A percentile compares a stretch with the other conserved stretches of the same genome.
Conservation (phyloP, 37 sponge, comb jelly and placozoan genomes). For the Cliona cf. orientalis region DNA sequence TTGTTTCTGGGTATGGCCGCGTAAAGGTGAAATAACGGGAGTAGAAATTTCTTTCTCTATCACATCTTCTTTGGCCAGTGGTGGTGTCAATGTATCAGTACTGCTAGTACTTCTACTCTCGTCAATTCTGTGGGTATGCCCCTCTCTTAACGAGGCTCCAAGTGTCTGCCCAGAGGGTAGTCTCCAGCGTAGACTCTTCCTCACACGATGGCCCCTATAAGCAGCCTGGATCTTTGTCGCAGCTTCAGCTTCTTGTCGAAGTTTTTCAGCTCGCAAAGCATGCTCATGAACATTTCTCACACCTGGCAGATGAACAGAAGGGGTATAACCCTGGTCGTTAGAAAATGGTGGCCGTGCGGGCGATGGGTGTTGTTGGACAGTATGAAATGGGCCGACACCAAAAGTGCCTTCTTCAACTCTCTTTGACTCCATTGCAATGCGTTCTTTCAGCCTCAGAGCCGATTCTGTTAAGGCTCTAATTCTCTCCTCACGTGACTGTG, state of each 20-base stretch:
- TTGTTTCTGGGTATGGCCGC: neutral
- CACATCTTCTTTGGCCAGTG: neutral
- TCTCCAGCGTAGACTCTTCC: slow-evolving; percentile 34
- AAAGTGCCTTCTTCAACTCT: neutral
- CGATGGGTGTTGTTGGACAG: neutral
- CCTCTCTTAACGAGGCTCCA: slow-evolving; percentile 1
- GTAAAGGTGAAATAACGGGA: too few relatives aligned
- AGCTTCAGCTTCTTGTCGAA: slow-evolving; percentile 25
- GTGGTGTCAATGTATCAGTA: too few relatives aligned
- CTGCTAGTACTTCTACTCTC: slow-evolving; percentile 9
- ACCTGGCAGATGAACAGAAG: slow-evolving; percentile 37
- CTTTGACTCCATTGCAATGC: slow-evolving; percentile 39
- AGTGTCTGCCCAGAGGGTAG: slow-evolving; percentile 22
- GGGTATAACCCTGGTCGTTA: neutral
- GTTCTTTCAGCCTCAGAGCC: slow-evolving; percentile 59
- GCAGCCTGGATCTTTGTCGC: slow-evolving; percentile 70
- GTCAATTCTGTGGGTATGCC: too few relatives aligned
- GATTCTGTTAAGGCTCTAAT: slow-evolving; percentile 42
- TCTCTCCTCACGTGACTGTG: slow-evolving; percentile 30
- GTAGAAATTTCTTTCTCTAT: neutral
- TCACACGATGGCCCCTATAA: slow-evolving; percentile 62
- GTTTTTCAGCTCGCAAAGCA: slow-evolving; percentile 11
- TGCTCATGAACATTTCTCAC: slow-evolving; percentile 44
- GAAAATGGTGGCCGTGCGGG: neutral
- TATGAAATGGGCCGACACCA: neutral